Conservation (phyloP, 1,140 invertebrate species). For the Gryon sp. region DNA sequence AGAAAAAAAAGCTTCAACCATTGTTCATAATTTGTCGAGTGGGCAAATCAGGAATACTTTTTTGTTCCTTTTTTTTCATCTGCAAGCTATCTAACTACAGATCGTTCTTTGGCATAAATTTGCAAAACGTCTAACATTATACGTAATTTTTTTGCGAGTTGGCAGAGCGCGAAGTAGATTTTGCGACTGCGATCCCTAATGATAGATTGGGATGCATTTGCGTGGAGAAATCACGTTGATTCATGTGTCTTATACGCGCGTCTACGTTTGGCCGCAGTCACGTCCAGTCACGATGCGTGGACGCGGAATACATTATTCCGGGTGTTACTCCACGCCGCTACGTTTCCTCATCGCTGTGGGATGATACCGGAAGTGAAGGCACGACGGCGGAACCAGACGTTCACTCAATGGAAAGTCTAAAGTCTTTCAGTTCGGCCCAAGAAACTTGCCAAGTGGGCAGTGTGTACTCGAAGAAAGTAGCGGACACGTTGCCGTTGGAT, state of each 20-base stretch:
- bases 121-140: no score
- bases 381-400: constrained; percentile 78
- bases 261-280: constrained; percentile 36
- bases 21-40: no score
- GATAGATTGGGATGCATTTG: constrained; percentile 40
- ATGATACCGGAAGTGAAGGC: constrained; percentile 78
- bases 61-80: no score
- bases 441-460: constrained; percentile 66
- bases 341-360: constrained; percentile 72
- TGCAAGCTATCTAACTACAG: no score
- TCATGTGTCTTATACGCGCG: constrained; percentile 63
- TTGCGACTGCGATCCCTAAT: constrained; percentile 17
- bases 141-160: no score
- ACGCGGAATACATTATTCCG: constrained; percentile 73
- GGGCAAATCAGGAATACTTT: no score
- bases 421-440: constrained; percentile 72
- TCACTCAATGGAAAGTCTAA: constrained; percentile 79
- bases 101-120: no score
- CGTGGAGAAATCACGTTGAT: constrained; percentile 61
- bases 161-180: constrained; percentile 21
- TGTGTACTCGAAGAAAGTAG: constrained; percentile 60
- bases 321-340: constrained; percentile 59
- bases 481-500: constrained; percentile 49
- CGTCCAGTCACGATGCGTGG: constrained; percentile 67
- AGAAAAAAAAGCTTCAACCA: no score